A percentile compares a stretch with the other conserved stretches of the same genome.
Evolutionary conservation across 2,888 invertebrate genomes (phyloP).

Genomic region (Formica aserva): DNA sequence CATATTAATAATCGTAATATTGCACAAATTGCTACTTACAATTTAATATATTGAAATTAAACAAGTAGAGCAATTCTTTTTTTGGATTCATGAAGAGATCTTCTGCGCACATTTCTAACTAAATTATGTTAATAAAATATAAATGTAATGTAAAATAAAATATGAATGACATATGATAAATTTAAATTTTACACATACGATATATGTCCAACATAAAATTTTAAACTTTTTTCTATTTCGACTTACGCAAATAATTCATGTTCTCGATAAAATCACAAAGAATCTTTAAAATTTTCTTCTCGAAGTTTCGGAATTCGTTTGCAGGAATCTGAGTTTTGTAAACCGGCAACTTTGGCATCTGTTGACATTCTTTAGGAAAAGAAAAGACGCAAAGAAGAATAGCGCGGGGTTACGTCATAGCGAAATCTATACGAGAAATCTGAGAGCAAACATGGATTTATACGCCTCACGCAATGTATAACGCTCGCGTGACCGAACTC

Average conservation of each 20-base stretch:
- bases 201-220: background rate
- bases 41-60: background rate
- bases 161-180: background rate
- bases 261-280: constrained; percentile 33
- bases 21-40: background rate
- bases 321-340: constrained; percentile 29
- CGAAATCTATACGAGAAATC: constrained; percentile 53
- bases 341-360: constrained; percentile 38
- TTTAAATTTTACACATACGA: background rate
- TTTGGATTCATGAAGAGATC: background rate
- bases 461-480: constrained; percentile 49
- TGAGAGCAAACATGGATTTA: constrained; percentile 52
- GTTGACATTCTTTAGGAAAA: constrained; percentile 48
- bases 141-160: background rate
- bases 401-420: constrained; percentile 1
- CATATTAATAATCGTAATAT: background rate
- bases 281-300: constrained; percentile 26
- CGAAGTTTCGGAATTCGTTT: constrained; percentile 16
- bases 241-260: constrained; percentile 26
- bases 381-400: constrained; percentile 24
- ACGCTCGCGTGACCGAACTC: constrained; percentile 45
- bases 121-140: background rate
- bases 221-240: constrained; percentile 2
- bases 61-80: background rate
- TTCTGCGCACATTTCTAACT: background rate